phyloP scores from a whole-genome alignment of 2,888 invertebrate species.

The Coronaproctus castanopsis region DNA sequence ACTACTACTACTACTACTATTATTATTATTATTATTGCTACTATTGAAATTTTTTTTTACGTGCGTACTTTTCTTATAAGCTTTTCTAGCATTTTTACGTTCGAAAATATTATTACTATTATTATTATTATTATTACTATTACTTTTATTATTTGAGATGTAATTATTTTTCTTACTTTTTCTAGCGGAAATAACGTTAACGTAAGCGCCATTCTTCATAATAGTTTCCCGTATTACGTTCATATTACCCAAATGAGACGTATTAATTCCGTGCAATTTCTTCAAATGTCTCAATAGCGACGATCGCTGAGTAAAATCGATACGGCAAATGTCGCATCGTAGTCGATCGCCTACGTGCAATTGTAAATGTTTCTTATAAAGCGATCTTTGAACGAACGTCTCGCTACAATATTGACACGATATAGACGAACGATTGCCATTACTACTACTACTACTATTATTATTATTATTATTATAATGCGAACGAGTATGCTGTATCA shows the following conservation, averaged over 20 bases:
- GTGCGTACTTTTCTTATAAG: too few species aligned
- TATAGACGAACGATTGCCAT: conserved; percentile 12
- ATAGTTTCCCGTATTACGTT: background rate
- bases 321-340: conserved; percentile 21
- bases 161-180: background rate
- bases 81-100: too few species aligned
- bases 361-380: conserved; percentile 19
- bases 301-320: conserved; percentile 21
- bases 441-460: conserved; percentile 6
- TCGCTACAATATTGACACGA: conserved; percentile 18
- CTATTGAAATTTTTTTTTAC: too few species aligned
- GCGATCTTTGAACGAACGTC: conserved; percentile 17
- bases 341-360: conserved; percentile 21
- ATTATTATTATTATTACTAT: background rate
- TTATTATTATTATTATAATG: conserved; percentile 11
- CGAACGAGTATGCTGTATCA: conserved; percentile 9
- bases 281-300: conserved; percentile 21
- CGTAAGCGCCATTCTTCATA: background rate
- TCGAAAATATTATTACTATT: background rate
- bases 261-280: conserved; percentile 17
- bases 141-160: background rate
- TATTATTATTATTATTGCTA: background rate
- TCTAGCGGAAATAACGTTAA: too few species aligned
- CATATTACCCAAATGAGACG: background rate
- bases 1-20: too few species aligned